phyloP scores from a whole-genome alignment of 2,797 vertebrate species.

The Premnoplex brunnescens region DNA sequence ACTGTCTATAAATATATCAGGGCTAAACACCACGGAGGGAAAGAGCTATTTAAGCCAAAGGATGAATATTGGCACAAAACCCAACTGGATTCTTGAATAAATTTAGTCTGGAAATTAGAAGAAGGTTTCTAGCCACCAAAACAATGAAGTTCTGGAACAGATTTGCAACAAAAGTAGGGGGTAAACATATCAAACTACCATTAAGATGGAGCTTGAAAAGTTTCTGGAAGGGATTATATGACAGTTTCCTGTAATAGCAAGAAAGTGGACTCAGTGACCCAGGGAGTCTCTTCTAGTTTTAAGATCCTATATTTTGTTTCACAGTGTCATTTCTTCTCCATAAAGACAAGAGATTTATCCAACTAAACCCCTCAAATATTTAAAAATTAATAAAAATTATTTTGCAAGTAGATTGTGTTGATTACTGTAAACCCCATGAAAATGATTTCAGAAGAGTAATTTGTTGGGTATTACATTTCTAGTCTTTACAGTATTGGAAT shows the following conservation, averaged over 20 bases:
- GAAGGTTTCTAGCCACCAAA: slow-evolving; percentile 5
- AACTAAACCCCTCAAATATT: not conserved
- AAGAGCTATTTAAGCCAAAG: slow-evolving; percentile 43
- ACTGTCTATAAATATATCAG: slow-evolving; percentile 57
- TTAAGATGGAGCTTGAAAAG: slow-evolving; percentile 25
- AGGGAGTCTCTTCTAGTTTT: slow-evolving; percentile 4
- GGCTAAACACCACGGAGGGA: slow-evolving; percentile 25
- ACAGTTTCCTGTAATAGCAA: slow-evolving; percentile 62
- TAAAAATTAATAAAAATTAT: not conserved
- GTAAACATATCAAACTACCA: slow-evolving; percentile 41
- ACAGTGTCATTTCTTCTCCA: not conserved
- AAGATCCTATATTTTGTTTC: not conserved
- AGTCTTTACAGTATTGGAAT: not conserved
- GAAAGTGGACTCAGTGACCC: slow-evolving; percentile 20
- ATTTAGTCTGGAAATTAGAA: slow-evolving; percentile 22
- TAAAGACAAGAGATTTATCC: not conserved
- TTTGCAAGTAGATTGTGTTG: not conserved
- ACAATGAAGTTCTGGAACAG: slow-evolving; percentile 37
- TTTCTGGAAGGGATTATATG: slow-evolving; percentile 52
- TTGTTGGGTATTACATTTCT: not conserved
- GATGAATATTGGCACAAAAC: slow-evolving; percentile 31
- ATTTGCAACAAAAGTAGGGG: slow-evolving; percentile 9
- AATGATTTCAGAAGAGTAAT: not conserved
- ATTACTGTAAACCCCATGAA: not conserved
- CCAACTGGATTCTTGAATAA: slow-evolving; percentile 28